These are phyloP conservation scores for Serinus canaria DNA, from an alignment of 2,113 vertebrate genomes.

Conservation along the genomic window DNA sequence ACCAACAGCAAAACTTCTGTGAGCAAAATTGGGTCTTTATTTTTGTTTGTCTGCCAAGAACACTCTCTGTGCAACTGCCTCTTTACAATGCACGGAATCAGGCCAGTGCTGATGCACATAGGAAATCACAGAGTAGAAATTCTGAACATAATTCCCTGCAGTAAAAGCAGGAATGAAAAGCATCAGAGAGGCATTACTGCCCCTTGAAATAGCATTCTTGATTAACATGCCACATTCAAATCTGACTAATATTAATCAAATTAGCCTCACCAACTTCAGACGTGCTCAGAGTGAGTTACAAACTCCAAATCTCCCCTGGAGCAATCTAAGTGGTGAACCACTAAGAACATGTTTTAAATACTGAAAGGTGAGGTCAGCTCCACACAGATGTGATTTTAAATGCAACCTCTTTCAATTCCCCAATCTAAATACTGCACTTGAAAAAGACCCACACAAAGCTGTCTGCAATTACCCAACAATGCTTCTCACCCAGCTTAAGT, in stretches of 20 bases:
- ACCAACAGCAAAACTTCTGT: not conserved
- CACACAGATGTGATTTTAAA: not conserved
- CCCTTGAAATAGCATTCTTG: not conserved
- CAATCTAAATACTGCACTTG: not conserved
- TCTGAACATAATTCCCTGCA: not conserved
- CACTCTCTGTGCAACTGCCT: not conserved
- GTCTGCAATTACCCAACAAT: rapidly evolving
- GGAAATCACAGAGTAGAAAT: not conserved
- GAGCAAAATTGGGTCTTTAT: not conserved
- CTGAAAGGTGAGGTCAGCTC: not conserved
- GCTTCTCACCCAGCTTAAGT: not conserved
- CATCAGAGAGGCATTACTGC: not conserved
- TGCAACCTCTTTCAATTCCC: not conserved
- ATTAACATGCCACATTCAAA: not conserved
- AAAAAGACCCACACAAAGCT: not conserved
- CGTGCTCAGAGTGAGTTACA: not conserved
- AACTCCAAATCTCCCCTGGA: not conserved
- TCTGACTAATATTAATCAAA: not conserved
- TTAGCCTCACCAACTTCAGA: not conserved
- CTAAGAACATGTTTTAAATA: not conserved
- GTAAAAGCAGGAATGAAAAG: not conserved
- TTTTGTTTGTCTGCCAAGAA: not conserved
- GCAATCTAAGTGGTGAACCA: not conserved
- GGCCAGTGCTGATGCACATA: not conserved
- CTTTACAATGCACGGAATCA: not conserved